Evolutionary conservation across 2,113 vertebrate genomes (phyloP).

Genomic region (Arvicanthis niloticus): DNA sequence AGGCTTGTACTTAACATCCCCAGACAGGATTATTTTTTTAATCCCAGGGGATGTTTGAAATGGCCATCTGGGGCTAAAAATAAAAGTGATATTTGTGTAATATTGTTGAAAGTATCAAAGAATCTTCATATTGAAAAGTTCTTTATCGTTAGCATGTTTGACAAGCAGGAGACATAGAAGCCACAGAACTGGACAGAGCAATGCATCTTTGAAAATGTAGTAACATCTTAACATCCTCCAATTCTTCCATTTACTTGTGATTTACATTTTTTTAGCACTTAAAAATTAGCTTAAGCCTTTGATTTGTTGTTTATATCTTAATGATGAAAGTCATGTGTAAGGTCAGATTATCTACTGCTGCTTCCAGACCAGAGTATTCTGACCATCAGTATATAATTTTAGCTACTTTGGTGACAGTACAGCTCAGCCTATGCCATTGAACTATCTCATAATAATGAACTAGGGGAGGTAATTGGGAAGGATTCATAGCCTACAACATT

Average conservation of each 20-base stretch:
- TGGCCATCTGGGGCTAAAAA: not conserved
- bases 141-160: not conserved
- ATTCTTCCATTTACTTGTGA: conserved; percentile 13
- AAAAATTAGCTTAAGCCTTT: conserved; percentile 13
- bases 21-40: not conserved
- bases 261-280: conserved; percentile 10
- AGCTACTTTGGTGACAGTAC: not conserved
- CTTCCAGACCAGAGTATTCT: not conserved
- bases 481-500: not conserved
- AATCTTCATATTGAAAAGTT: not conserved
- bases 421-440: not conserved
- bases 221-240: not conserved
- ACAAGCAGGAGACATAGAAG: not conserved
- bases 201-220: not conserved
- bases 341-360: not conserved
- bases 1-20: not conserved
- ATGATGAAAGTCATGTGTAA: conserved; percentile 19
- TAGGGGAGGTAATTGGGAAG: not conserved
- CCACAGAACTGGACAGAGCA: not conserved
- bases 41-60: conserved; percentile 5
- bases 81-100: conserved; percentile 23
- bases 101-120: conserved; percentile 3
- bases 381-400: not conserved
- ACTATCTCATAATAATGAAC: not conserved
- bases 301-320: conserved; percentile 5